phyloP scores from a whole-genome alignment of 2,888 invertebrate species.

The Exocentrus adspersus region DNA sequence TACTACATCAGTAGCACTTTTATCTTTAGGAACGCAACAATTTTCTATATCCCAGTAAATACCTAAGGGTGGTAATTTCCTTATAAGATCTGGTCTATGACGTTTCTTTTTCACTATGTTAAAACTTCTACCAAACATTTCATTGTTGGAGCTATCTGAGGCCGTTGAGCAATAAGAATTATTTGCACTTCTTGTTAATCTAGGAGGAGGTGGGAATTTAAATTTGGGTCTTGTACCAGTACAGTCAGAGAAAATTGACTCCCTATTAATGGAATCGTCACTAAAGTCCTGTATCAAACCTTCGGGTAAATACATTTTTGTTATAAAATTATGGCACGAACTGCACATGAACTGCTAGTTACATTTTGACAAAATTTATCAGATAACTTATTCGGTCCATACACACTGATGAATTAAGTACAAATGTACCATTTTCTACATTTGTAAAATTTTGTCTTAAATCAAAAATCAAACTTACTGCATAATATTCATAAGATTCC shows the following conservation, averaged over 20 bases:
- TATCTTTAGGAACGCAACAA: slow-evolving; percentile 84
- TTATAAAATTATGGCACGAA: too few species aligned
- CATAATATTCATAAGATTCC: too few species aligned
- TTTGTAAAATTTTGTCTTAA: too few species aligned
- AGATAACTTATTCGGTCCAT: too few species aligned
- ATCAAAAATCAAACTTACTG: too few species aligned
- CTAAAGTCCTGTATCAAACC: slow-evolving; percentile 43
- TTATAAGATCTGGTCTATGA: slow-evolving; percentile 34
- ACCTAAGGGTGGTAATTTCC: slow-evolving; percentile 74
- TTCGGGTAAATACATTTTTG: slow-evolving; percentile 34
- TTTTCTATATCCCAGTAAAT: slow-evolving; percentile 96
- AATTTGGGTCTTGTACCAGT: slow-evolving; percentile 46
- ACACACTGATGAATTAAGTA: too few species aligned
- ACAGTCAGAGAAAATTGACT: slow-evolving; percentile 43
- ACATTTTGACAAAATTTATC: slow-evolving; percentile 1
- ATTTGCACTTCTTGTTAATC: slow-evolving; percentile 53
- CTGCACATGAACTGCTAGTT: not conserved
- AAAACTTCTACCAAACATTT: slow-evolving; percentile 32
- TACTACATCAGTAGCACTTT: slow-evolving; percentile 82
- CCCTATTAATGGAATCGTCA: slow-evolving; percentile 38
- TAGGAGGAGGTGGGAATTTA: slow-evolving; percentile 47
- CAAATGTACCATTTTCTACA: too few species aligned
- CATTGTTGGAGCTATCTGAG: slow-evolving; percentile 54
- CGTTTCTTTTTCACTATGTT: slow-evolving; percentile 42
- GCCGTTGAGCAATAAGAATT: slow-evolving; percentile 52